These are phyloP conservation scores for Staurois parvus DNA, from an alignment of 2,797 vertebrate species.

Conservation along the genomic window DNA sequence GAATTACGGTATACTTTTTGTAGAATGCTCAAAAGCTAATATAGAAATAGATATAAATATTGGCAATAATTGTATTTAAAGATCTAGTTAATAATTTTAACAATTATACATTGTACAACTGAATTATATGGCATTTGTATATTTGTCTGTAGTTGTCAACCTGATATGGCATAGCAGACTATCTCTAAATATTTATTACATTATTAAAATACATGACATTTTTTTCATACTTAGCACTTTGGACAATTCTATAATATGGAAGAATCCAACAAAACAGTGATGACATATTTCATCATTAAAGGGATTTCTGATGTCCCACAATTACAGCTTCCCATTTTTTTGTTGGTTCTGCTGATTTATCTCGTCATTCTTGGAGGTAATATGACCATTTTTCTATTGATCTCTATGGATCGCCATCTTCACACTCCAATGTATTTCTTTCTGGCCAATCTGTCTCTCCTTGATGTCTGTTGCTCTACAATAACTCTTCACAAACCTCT, in stretches of 20 bases:
- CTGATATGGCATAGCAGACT: no score
- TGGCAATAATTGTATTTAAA: no score
- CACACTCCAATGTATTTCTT: constrained; percentile 32
- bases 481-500: neutral
- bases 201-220: no score
- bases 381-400: neutral
- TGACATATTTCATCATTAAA: constrained; percentile 1
- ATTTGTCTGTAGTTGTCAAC: no score
- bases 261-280: neutral
- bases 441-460: constrained; percentile 10
- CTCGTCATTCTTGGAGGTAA: constrained; percentile 3
- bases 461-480: neutral
- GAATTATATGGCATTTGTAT: no score
- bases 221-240: no score
- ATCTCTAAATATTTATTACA: no score
- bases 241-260: neutral
- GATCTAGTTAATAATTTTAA: no score
- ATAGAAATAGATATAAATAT: no score
- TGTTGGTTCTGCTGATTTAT: neutral
- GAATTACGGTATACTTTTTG: no score
- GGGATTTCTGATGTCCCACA: constrained; percentile 15
- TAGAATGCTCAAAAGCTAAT: no score
- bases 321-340: neutral
- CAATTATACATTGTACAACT: no score
- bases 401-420: constrained; percentile 14